Evolutionary conservation across 30 jellyfish, hydroid and myxozoan genomes (phyloP), one percentile per base, ranked within the genome.

Genomic region (Cassiopea andromeda): DNA sequence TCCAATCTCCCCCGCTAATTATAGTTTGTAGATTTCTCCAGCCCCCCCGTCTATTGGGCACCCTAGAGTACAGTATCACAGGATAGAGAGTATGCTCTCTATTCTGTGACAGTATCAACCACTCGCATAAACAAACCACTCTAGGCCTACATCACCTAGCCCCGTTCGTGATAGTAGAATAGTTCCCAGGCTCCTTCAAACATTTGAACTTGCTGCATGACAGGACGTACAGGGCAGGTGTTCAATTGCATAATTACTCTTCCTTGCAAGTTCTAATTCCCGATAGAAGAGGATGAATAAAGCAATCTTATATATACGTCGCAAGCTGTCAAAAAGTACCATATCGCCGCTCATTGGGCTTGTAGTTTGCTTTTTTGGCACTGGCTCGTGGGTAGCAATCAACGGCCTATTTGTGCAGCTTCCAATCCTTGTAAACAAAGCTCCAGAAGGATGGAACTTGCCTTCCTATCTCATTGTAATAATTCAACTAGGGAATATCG

Each of bases 331-430:
- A 18, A 89, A 81, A 44, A 81, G 85, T 57, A 81, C 74, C 64
- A 66, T 83, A 1, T 89, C 97, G 79, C 87, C 84, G 2, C 60
- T 80, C 1, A 78, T 89, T 46, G 90, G 90, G 64, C 81, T 84
- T 1, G 60, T 93, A 54, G 94, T 93, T 7, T 83, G 94, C 78
- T 72, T 90, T 18, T 94, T 94, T 89, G 98, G 97, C 43, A 81
- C 93, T 57, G 96, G 97, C 1, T 94, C 98, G 4, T 94, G 98
- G 98, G 92, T 94, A 45, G 95, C 95, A 9, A 81, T 94, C 50
- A 94, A 94, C 61, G 98, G 98, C 85, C 96, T 94, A 10, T 94
- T 93, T 92, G 96, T 94, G 6, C 94, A 94, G 92, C 86, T 94
- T 46, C 98, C 98, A 69, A 81, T 84, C 17, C 49, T 94, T 16